These are phyloP conservation scores for Drosophila prostipennis DNA, from an alignment of 2,888 invertebrate species.

Conservation along the genomic window DNA sequence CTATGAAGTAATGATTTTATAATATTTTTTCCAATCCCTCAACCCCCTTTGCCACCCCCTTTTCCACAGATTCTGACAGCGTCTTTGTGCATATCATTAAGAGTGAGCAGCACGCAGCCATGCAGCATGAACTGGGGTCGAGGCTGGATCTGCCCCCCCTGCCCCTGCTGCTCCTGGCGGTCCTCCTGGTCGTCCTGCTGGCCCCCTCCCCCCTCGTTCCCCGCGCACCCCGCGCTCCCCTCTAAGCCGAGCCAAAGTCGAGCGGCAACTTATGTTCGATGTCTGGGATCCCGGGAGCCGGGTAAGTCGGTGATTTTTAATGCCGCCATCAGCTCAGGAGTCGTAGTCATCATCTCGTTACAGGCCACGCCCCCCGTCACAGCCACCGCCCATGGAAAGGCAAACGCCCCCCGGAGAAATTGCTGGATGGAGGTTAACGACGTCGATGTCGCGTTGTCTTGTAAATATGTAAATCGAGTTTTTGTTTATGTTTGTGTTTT, in stretches of 20 bases:
- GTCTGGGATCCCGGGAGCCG: constrained; percentile 42
- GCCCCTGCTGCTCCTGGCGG: constrained; percentile 65
- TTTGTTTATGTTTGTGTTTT: constrained; percentile 43
- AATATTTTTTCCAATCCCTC: neutral
- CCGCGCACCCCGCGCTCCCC: constrained; percentile 38
- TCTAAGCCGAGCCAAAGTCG: constrained; percentile 51
- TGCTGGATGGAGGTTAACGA: constrained; percentile 24
- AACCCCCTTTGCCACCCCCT: constrained; percentile 50
- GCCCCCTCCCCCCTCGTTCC: constrained; percentile 45
- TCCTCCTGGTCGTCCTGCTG: constrained; percentile 51
- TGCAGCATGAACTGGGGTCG: constrained; percentile 85
- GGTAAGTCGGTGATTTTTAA: constrained; percentile 40
- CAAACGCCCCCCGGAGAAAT: neutral
- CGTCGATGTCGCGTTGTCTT: constrained; percentile 44
- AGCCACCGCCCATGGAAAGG: constrained; percentile 3
- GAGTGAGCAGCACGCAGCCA: constrained; percentile 89
- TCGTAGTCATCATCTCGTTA: constrained; percentile 38
- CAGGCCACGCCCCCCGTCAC: constrained; percentile 25
- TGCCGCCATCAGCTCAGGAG: constrained; percentile 39
- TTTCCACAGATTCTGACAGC: constrained; percentile 89
- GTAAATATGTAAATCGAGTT: constrained; percentile 74
- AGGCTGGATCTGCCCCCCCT: constrained; percentile 76
- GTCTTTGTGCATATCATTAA: constrained; percentile 93
- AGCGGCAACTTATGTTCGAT: constrained; percentile 67
- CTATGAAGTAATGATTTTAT: neutral